Evolutionary conservation across 2,888 invertebrate genomes (phyloP).

Genomic region (Erebia epiphron): DNA sequence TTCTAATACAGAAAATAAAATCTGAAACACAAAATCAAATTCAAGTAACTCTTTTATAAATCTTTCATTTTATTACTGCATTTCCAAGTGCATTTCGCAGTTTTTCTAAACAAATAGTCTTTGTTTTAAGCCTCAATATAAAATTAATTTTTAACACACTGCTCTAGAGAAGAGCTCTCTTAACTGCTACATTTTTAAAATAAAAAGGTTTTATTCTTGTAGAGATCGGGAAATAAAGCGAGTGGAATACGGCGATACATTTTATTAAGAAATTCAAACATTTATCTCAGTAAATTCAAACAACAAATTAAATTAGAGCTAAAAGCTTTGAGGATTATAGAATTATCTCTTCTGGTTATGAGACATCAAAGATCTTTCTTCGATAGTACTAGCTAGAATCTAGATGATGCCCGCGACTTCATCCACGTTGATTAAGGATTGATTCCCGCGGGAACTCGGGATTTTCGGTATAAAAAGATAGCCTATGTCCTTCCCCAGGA

Average conservation of each 20-base stretch:
- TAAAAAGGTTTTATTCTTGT: not conserved
- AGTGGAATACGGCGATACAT: not conserved
- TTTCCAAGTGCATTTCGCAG: conserved; percentile 13
- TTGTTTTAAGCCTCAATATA: conserved; percentile 13
- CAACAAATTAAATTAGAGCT: conserved; percentile 2
- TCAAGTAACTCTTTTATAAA: too few species aligned
- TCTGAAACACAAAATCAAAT: too few species aligned
- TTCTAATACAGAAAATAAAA: too few species aligned
- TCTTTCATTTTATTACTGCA: conserved; percentile 3
- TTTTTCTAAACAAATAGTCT: conserved; percentile 21
- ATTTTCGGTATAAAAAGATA: too few species aligned
- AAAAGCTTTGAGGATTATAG: conserved; percentile 7
- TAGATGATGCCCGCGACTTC: too few species aligned
- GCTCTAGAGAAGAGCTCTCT: not conserved
- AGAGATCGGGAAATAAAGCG: conserved; percentile 3
- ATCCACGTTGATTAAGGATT: too few species aligned
- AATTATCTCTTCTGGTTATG: not conserved
- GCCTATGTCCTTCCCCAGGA: too few species aligned
- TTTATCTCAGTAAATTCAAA: conserved; percentile 9
- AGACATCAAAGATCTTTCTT: not conserved
- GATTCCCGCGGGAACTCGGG: too few species aligned
- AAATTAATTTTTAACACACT: conserved; percentile 14
- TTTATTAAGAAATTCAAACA: not conserved
- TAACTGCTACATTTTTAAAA: not conserved
- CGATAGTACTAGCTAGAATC: not conserved